Evolutionary conservation across 2,797 vertebrate species (phyloP).

Genomic region (Micropoecilia bifurca): DNA sequence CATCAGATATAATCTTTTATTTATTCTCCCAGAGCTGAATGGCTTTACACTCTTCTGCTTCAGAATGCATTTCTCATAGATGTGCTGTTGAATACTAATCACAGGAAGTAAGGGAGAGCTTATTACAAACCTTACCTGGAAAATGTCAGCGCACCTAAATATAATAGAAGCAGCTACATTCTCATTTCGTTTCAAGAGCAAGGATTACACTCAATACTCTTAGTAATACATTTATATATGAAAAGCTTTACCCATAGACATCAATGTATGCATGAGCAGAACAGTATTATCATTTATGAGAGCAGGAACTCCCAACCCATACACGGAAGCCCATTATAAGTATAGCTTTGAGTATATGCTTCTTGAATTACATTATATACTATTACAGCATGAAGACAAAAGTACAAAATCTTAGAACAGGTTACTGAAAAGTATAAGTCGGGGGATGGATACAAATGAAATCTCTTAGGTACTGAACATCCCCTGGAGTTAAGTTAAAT

Average conservation of each 20-base stretch:
- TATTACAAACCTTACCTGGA: background rate
- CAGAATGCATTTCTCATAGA: background rate
- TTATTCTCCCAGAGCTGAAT: background rate
- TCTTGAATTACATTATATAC: too few relatives aligned
- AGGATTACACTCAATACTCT: background rate
- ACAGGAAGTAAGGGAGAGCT: background rate
- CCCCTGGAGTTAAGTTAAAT: too few relatives aligned
- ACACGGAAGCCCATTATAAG: background rate
- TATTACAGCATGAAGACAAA: too few relatives aligned
- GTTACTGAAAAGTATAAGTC: too few relatives aligned
- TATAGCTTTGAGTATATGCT: too few relatives aligned
- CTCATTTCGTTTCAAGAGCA: background rate
- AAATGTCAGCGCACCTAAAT: conserved; percentile 3
- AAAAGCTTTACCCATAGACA: background rate
- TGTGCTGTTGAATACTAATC: conserved; percentile 1
- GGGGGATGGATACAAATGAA: too few relatives aligned
- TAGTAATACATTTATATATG: background rate
- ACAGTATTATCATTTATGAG: background rate
- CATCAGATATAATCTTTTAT: background rate
- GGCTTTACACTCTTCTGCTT: background rate
- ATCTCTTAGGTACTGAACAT: too few relatives aligned
- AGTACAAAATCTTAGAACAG: too few relatives aligned
- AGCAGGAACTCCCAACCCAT: background rate
- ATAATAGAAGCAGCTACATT: background rate
- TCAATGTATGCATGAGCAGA: background rate